phyloP scores from a whole-genome alignment of 2,113 vertebrate species.

The Centrocercus urophasianus region DNA sequence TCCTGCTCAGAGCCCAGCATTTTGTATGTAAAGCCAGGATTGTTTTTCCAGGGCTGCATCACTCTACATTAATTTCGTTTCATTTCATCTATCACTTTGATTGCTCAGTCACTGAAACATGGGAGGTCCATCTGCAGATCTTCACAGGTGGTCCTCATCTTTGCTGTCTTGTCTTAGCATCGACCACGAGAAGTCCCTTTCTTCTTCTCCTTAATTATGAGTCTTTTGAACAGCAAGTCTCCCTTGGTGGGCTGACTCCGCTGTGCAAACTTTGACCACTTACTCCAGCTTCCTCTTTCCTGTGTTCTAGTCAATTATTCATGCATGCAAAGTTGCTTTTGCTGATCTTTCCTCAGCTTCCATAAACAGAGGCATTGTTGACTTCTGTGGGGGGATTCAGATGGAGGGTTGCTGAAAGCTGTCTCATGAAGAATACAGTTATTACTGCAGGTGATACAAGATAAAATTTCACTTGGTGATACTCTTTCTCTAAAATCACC shows the following conservation, averaged over 20 bases:
- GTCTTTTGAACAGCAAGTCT: not conserved
- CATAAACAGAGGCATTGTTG: not conserved
- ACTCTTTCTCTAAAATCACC: not conserved
- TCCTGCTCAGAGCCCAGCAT: not conserved
- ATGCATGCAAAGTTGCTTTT: not conserved
- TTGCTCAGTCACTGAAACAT: not conserved
- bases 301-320: not conserved
- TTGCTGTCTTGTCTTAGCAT: not conserved
- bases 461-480: conserved; percentile 3
- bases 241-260: not conserved
- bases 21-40: not conserved
- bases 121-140: conserved; percentile 24
- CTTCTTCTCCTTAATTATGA: not conserved
- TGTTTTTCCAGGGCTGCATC: not conserved
- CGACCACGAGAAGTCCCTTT: not conserved
- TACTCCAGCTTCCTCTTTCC: not conserved
- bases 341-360: rapidly evolving
- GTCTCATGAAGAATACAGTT: not conserved
- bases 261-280: not conserved
- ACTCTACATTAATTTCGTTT: not conserved
- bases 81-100: not conserved
- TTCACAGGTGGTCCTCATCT: not conserved
- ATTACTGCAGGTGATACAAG: not conserved
- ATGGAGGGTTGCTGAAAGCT: not conserved
- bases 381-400: not conserved